phyloP scores from a whole-genome alignment of 2,888 invertebrate genomes.

The Ypsolopha scabrella region DNA sequence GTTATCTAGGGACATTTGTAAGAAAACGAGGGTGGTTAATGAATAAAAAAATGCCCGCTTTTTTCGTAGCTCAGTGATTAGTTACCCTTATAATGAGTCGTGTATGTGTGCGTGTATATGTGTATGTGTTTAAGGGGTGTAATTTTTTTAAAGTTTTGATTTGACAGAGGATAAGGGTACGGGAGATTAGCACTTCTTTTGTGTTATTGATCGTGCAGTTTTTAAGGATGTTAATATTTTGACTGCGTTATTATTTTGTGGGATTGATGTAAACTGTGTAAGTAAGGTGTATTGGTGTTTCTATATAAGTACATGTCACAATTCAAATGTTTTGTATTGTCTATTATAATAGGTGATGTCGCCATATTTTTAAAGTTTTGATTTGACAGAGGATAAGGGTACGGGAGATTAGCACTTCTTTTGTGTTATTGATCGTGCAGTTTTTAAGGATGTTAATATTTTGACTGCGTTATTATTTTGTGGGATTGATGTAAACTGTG shows the following conservation, averaged over 20 bases:
- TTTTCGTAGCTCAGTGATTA: slow-evolving; percentile 66
- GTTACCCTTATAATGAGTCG: slow-evolving; percentile 67
- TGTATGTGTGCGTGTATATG: slow-evolving; percentile 39
- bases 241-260: not conserved
- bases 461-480: not conserved
- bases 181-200: slow-evolving; percentile 42
- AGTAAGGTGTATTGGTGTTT: no score
- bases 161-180: slow-evolving; percentile 56
- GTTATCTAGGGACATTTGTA: slow-evolving; percentile 39
- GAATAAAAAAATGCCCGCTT: slow-evolving; percentile 66
- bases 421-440: slow-evolving; percentile 28
- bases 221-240: not conserved
- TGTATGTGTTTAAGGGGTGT: slow-evolving; percentile 18
- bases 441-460: slow-evolving; percentile 2
- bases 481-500: no score
- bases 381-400: slow-evolving; percentile 58
- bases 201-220: slow-evolving; percentile 23
- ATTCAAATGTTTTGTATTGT: no score
- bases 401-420: slow-evolving; percentile 38
- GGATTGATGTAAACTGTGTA: no score
- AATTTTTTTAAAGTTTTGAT: slow-evolving; percentile 41
- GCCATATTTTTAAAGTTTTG: slow-evolving; percentile 41
- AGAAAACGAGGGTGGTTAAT: slow-evolving; percentile 64
- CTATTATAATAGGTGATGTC: no score
- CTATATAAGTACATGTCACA: no score